phyloP scores from a whole-genome alignment of 1,140 invertebrate species.

The roundworm (Caenorhabditis elegans) region WBcel235 BX284604.4:2978001-2978500 shows the following conservation, averaged over 20 bases:
- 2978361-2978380: not conserved
- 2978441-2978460: not conserved
- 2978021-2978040: too few relatives aligned
- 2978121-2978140: too few relatives aligned
- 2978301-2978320: too few relatives aligned
- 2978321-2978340: conserved; percentile 11
- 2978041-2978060: too few relatives aligned
- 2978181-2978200: conserved; percentile 37
- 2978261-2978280: conserved; percentile 41
- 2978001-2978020: too few relatives aligned
- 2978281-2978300: conserved; percentile 37
- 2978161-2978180: conserved; percentile 37
- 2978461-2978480: not conserved
- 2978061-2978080: too few relatives aligned
- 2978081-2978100: too few relatives aligned
- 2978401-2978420: too few relatives aligned
- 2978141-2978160: not conserved
- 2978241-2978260: conserved; percentile 41
- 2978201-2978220: not conserved
- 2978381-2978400: not conserved
- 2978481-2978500: not conserved
- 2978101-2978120: too few relatives aligned
- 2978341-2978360: not conserved
- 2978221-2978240: not conserved
- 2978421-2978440: not conserved